These are phyloP conservation scores for Drosophila kikkawai DNA, from an alignment of 1,140 invertebrate genomes.

Conservation along the genomic window DNA sequence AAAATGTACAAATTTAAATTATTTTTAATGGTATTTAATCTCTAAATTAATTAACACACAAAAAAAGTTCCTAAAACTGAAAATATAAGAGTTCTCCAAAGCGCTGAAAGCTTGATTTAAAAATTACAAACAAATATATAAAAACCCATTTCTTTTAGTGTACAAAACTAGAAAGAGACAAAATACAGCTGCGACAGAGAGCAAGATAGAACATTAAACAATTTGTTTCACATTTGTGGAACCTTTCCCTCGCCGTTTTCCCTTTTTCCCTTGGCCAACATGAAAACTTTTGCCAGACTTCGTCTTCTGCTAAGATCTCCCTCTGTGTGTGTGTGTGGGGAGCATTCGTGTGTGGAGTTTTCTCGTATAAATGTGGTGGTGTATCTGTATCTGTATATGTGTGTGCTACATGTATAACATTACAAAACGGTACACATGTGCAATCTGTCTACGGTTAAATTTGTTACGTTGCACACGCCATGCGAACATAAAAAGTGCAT, in stretches of 20 bases:
- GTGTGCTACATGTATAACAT: constrained; percentile 42
- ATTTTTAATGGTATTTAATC: too few species aligned
- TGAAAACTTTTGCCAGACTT: constrained; percentile 54
- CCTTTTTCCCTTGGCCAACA: constrained; percentile 12
- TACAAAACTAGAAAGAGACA: not conserved
- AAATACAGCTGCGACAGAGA: constrained; percentile 19
- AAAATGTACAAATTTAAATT: too few species aligned
- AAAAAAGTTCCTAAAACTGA: too few species aligned
- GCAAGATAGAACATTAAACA: constrained; percentile 51
- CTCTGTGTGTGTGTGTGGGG: constrained; percentile 1
- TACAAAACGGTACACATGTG: constrained; percentile 68
- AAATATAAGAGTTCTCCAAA: too few species aligned
- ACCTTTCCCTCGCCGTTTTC: constrained; percentile 35
- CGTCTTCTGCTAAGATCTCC: constrained; percentile 18
- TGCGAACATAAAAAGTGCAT: constrained; percentile 67
- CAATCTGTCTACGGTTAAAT: constrained; percentile 62
- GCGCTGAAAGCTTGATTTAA: not conserved
- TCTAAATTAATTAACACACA: too few species aligned
- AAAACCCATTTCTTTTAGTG: not conserved
- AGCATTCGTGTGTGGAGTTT: not conserved
- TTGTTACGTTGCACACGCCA: constrained; percentile 61
- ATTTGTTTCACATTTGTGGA: constrained; percentile 64
- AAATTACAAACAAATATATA: not conserved
- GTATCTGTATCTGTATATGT: constrained; percentile 1
- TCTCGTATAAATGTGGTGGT: not conserved